These are phyloP conservation scores for Papilio machaon DNA, from an alignment of 1,140 invertebrate species.

Conservation along the genomic window DNA sequence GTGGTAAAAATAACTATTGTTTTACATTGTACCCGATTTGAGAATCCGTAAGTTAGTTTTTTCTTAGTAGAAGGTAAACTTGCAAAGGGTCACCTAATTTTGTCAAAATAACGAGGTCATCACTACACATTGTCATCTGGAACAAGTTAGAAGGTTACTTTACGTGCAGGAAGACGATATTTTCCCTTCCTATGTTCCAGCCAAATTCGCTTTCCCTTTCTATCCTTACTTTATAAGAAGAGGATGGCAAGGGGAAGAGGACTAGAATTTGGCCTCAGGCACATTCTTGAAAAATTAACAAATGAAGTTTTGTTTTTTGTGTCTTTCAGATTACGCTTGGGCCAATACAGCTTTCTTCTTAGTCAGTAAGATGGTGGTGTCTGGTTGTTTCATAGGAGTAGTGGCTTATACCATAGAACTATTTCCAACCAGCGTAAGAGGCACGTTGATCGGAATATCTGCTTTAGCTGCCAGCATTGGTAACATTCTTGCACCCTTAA, in stretches of 20 bases:
- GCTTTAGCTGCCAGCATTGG: neutral
- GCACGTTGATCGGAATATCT: neutral
- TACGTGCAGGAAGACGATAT: neutral
- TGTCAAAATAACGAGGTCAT: too few species aligned
- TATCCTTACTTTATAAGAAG: neutral
- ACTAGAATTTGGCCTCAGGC: neutral
- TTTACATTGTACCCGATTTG: neutral
- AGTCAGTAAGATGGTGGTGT: constrained; percentile 42
- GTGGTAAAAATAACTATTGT: neutral
- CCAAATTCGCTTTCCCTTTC: neutral
- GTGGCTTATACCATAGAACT: constrained; percentile 44
- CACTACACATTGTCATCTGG: too few species aligned
- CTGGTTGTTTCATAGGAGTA: constrained; percentile 43
- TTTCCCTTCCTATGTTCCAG: neutral
- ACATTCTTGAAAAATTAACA: neutral
- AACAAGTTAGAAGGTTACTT: too few species aligned
- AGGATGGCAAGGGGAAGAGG: neutral
- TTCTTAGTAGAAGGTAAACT: too few species aligned
- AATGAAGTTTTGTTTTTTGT: neutral
- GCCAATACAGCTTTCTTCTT: constrained; percentile 38
- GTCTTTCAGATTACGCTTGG: constrained; percentile 37
- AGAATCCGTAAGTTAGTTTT: too few species aligned
- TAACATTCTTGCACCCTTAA: neutral
- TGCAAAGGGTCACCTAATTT: too few species aligned
- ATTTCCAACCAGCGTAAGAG: constrained; percentile 16